Evolutionary conservation across 2,113 vertebrate genomes (phyloP), one percentile per base, ranked within the genome.

Genomic region (Neodon shergylaensis): DNA sequence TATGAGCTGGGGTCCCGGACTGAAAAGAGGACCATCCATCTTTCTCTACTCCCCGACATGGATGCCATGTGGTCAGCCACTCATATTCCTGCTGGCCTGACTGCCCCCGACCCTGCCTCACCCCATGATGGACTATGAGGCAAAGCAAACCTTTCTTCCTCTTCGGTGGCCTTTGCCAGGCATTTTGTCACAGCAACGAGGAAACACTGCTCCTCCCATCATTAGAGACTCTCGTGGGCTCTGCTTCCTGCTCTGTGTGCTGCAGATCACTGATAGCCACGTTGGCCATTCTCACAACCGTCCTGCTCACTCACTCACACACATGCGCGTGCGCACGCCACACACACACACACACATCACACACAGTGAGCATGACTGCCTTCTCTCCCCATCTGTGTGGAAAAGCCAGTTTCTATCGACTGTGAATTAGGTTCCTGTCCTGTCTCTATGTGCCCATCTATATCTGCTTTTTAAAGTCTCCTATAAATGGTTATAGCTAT

Each of bases 261-360:
- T 44, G 6, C 6, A 5, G 13, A 8, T 68, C 31, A 31, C 52
- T 0, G 63, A 61, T 7, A 24, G 68, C 42, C 5, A 49, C 0
- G 47, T 10, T 12, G 1, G 33, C 13, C 3, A 11, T 42, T 85
- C 89, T 47, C 16, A 7, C 39, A 39, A 5, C 33, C 36, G 49
- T 49, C 12, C 11, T 3, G 66, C 44, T 73, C 3, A 54, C 54
- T 4, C 54, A 17, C 0, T 17, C 54, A 58, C 54, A 58, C 54
- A 58, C 54, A 58, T 5, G 14, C 0, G 3, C 54, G 1, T 16
- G 52, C 2, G 11, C 52, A 52, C 52, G 52, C 49, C 11, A 54
- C 52, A 54, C 52, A 54, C 52, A 54, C 54, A 54, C 54, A 58
- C 17, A 58, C 17, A 58, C 0, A 54, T 16, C 22, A 5, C 4